Evolutionary conservation across 2,113 vertebrate genomes (phyloP).

Genomic region (Pseudopodoces humilis): DNA sequence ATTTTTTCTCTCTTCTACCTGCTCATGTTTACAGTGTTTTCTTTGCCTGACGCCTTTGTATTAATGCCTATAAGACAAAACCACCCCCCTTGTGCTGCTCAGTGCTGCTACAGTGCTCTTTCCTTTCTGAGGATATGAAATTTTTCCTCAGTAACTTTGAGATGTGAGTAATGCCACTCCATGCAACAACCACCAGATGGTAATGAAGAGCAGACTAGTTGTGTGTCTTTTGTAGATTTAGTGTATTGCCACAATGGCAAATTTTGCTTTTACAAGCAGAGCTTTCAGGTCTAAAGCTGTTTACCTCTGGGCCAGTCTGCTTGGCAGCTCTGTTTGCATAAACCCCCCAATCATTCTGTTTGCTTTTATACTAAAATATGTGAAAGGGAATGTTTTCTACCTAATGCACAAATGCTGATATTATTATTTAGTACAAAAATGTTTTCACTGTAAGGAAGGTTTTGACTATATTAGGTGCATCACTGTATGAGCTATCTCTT

Average conservation of each 20-base stretch:
- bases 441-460: neutral
- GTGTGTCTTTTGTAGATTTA: neutral
- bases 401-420: neutral
- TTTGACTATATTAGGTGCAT: neutral
- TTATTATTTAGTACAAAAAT: neutral
- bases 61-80: neutral
- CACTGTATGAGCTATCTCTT: neutral
- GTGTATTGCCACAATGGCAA: neutral
- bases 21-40: neutral
- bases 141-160: neutral
- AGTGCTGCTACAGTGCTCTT: neutral
- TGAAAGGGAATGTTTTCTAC: neutral
- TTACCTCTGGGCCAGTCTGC: neutral
- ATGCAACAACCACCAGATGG: conserved; percentile 73
- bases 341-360: neutral
- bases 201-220: conserved; percentile 76
- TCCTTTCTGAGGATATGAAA: neutral
- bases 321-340: neutral
- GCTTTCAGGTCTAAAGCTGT: neutral
- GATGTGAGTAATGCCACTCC: conserved; percentile 60
- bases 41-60: neutral
- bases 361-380: neutral
- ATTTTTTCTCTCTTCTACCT: neutral
- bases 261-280: neutral
- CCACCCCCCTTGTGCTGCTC: neutral